A percentile compares a stretch with the other conserved stretches of the same genome.
Evolutionary conservation across 1,140 invertebrate genomes (phyloP).

Genomic region (Sycobia sp.): DNA sequence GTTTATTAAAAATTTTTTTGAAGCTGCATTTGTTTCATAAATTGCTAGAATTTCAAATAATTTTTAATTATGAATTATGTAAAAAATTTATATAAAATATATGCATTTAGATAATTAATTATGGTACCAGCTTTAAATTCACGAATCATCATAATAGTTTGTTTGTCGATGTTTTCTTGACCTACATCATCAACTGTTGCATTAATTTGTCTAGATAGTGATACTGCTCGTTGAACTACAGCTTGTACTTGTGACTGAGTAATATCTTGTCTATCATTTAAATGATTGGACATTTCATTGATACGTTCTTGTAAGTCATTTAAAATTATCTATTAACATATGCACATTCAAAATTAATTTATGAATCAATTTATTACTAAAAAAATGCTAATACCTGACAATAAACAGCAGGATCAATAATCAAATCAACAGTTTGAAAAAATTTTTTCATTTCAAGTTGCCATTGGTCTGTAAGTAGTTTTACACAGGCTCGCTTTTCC

Average conservation of each 20-base stretch:
- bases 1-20: slow-evolving; percentile 48
- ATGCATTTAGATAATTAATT: not conserved
- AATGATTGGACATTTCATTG: slow-evolving; percentile 45
- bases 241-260: slow-evolving; percentile 49
- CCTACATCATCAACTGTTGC: slow-evolving; percentile 54
- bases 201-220: slow-evolving; percentile 51
- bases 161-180: slow-evolving; percentile 52
- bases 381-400: slow-evolving; percentile 61
- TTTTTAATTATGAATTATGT: not conserved
- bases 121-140: slow-evolving; percentile 56
- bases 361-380: slow-evolving; percentile 15
- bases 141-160: slow-evolving; percentile 52
- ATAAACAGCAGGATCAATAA: slow-evolving; percentile 71
- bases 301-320: slow-evolving; percentile 54
- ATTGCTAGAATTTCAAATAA: slow-evolving; percentile 45
- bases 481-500: slow-evolving; percentile 54
- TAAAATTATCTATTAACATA: slow-evolving; percentile 46
- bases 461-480: slow-evolving; percentile 65
- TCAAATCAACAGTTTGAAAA: slow-evolving; percentile 64
- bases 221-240: slow-evolving; percentile 50
- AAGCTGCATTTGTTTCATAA: slow-evolving; percentile 52
- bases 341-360: slow-evolving; percentile 16
- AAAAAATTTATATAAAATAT: not conserved
- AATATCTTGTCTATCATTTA: slow-evolving; percentile 52
- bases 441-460: slow-evolving; percentile 65